These are phyloP conservation scores for Alosa alosa DNA, from an alignment of 2,113 vertebrate species.

Conservation along the genomic window DNA sequence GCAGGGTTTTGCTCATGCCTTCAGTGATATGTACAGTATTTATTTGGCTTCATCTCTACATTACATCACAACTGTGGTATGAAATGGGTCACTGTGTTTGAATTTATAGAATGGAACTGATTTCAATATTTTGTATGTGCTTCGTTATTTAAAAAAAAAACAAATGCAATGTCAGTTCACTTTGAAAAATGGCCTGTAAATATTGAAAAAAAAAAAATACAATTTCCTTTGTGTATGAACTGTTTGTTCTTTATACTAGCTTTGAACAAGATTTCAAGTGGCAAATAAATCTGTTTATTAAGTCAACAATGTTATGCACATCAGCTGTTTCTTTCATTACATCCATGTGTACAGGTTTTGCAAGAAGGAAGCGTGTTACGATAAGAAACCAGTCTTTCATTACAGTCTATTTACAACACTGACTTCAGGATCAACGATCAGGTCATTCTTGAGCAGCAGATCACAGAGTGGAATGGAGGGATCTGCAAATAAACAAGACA, in stretches of 20 bases:
- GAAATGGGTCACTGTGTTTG: constrained; percentile 45
- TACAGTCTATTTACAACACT: constrained; percentile 65
- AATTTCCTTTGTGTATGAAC: constrained; percentile 18
- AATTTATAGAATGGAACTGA: constrained; percentile 48
- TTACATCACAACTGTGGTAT: constrained; percentile 56
- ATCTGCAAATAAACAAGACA: background rate
- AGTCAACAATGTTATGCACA: background rate
- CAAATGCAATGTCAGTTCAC: constrained; percentile 46
- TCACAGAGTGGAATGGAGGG: background rate
- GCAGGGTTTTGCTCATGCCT: constrained; percentile 52
- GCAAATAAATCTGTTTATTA: constrained; percentile 38
- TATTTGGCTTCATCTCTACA: constrained; percentile 45
- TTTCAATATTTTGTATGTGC: constrained; percentile 48
- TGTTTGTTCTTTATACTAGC: constrained; percentile 40
- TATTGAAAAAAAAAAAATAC: constrained; percentile 63
- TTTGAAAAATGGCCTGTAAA: constrained; percentile 72
- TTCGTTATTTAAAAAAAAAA: constrained; percentile 33
- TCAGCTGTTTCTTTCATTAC: background rate
- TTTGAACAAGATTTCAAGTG: constrained; percentile 28
- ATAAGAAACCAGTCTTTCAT: constrained; percentile 47
- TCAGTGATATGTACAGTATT: constrained; percentile 16
- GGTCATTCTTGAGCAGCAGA: constrained; percentile 6
- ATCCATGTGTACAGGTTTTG: constrained; percentile 18
- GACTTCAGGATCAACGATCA: constrained; percentile 25
- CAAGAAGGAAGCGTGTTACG: background rate